Evolutionary conservation across 2,113 vertebrate genomes (phyloP).

Genomic region (Ranitomeya variabilis): DNA sequence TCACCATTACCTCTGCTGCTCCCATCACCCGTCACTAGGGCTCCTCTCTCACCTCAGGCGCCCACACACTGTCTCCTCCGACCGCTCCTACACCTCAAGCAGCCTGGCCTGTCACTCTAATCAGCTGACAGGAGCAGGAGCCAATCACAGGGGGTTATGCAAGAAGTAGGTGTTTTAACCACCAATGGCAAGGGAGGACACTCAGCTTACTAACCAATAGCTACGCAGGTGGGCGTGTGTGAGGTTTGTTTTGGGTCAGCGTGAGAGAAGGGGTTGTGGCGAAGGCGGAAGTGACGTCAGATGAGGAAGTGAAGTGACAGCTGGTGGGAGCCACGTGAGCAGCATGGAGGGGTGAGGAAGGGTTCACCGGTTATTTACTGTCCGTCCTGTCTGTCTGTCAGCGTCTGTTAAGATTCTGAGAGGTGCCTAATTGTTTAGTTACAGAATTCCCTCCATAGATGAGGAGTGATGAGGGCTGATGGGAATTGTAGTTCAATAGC

Average conservation of each 20-base stretch:
- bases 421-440: background rate
- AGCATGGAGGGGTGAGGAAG: constrained; percentile 52
- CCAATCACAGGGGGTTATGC: background rate
- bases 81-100: constrained; percentile 20
- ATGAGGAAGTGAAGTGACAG: constrained; percentile 24
- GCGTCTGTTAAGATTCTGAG: too few relatives aligned
- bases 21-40: background rate
- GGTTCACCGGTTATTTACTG: too few relatives aligned
- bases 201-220: background rate
- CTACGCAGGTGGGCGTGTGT: background rate
- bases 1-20: too few relatives aligned
- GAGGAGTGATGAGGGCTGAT: background rate
- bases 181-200: background rate
- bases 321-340: background rate
- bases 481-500: background rate
- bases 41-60: background rate
- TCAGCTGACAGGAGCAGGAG: background rate
- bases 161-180: accelerated
- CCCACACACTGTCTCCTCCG: background rate
- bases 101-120: background rate
- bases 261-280: background rate
- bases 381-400: too few relatives aligned
- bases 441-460: background rate
- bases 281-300: constrained; percentile 39
- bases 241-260: constrained; percentile 49